Percentiles rank a stretch among this genome's conserved stretches.
Conservation (phyloP, 2,888 invertebrate genomes). For the Bombylius major region DNA sequence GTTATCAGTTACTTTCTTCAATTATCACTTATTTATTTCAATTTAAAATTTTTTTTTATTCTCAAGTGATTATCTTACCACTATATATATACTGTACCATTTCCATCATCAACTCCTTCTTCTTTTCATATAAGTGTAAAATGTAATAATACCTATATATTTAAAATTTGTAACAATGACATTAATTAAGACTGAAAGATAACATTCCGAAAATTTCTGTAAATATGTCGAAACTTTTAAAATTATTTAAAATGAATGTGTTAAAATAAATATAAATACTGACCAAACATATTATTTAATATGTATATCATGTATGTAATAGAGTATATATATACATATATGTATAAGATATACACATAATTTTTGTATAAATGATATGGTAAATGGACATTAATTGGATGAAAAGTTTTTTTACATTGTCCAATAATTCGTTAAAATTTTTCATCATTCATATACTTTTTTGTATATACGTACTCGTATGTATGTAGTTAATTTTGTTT, state of each 20-base stretch:
- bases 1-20: too few species aligned
- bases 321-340: background rate
- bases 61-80: too few species aligned
- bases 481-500: background rate
- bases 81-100: too few species aligned
- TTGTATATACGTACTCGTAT: background rate
- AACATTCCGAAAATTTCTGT: background rate
- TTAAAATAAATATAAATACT: too few species aligned
- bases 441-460: background rate
- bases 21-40: too few species aligned
- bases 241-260: too few species aligned
- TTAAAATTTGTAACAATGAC: background rate
- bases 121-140: too few species aligned
- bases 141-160: too few species aligned
- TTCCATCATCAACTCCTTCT: too few species aligned
- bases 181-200: background rate
- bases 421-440: background rate
- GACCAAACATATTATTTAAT: background rate
- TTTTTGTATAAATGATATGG: background rate
- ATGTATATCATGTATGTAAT: background rate
- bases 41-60: too few species aligned
- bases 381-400: constrained; percentile 6
- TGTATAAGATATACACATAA: background rate
- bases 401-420: constrained; percentile 5
- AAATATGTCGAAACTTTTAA: background rate